Evolutionary conservation across 2,113 vertebrate genomes (phyloP).

Genomic region (Lepus americanus): DNA sequence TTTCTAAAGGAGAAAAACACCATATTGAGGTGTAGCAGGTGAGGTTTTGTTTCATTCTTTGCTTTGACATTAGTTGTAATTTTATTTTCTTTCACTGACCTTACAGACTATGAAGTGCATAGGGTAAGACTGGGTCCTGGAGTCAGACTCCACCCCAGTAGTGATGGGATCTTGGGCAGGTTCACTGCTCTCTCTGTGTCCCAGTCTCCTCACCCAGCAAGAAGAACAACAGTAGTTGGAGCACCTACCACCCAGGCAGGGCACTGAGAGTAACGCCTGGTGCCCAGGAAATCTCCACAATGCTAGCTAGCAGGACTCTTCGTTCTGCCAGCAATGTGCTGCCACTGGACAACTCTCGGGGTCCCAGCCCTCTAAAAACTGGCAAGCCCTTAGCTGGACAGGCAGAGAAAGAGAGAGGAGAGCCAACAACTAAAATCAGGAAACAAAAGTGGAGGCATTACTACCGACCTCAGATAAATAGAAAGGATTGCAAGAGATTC

Average conservation of each 20-base stretch:
- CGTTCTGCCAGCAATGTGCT: background rate
- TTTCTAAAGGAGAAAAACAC: constrained; percentile 50
- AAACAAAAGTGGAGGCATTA: background rate
- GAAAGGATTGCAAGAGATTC: background rate
- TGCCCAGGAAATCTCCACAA: background rate
- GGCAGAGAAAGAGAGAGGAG: background rate
- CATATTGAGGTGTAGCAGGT: background rate
- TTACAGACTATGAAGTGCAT: background rate
- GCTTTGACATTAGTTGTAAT: constrained; percentile 18
- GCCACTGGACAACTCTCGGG: background rate
- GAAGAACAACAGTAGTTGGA: background rate
- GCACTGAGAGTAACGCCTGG: no score
- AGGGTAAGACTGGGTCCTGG: background rate
- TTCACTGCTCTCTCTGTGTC: background rate
- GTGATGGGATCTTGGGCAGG: background rate
- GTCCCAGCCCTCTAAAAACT: background rate
- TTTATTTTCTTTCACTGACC: constrained; percentile 23
- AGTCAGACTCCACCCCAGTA: background rate
- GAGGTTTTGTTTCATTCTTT: background rate
- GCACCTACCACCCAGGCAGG: background rate
- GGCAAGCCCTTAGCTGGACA: background rate
- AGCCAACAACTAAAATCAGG: background rate
- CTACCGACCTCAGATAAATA: background rate
- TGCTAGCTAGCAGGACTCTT: background rate
- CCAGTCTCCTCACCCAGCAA: background rate